These are phyloP conservation scores for Drosophila tani DNA, from an alignment of 1,140 invertebrate species.

Conservation along the genomic window DNA sequence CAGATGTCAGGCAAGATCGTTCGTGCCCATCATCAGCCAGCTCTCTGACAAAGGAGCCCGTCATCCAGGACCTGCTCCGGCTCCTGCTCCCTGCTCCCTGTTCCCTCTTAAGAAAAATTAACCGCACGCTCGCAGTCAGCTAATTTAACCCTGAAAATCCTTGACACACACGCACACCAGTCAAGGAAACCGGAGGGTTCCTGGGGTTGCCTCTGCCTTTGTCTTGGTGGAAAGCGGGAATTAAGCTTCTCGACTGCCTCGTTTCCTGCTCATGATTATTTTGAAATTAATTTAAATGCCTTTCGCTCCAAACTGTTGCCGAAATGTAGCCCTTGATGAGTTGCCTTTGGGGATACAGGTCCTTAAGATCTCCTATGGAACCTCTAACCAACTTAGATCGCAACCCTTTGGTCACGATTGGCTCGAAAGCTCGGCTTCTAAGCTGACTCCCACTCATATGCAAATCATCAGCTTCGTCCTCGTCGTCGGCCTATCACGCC, in stretches of 20 bases:
- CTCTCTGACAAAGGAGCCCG: constrained; percentile 27
- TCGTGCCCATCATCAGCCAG: constrained; percentile 56
- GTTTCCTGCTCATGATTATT: constrained; percentile 72
- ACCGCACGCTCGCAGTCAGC: constrained; percentile 72
- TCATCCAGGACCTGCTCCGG: not conserved
- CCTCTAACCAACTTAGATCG: not conserved
- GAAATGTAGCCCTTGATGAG: constrained; percentile 4
- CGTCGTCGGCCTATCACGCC: constrained; percentile 59
- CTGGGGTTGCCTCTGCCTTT: constrained; percentile 1
- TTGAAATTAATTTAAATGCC: constrained; percentile 80
- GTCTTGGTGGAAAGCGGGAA: constrained; percentile 34
- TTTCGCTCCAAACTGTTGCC: not conserved
- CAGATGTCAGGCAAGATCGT: constrained; percentile 74
- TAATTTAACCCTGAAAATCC: constrained; percentile 76
- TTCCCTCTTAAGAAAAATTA: constrained; percentile 61
- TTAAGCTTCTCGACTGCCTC: constrained; percentile 31
- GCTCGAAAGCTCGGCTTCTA: constrained; percentile 45
- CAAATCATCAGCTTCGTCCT: constrained; percentile 39
- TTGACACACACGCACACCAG: constrained; percentile 34
- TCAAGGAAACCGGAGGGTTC: not conserved
- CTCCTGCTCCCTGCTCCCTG: constrained; percentile 1
- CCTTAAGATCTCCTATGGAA: not conserved
- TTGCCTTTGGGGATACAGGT: not conserved
- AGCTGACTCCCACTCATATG: constrained; percentile 51
- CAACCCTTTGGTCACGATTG: constrained; percentile 9